Evolutionary conservation across 2,113 vertebrate species (phyloP).

Genomic region (Pterocles gutturalis): DNA sequence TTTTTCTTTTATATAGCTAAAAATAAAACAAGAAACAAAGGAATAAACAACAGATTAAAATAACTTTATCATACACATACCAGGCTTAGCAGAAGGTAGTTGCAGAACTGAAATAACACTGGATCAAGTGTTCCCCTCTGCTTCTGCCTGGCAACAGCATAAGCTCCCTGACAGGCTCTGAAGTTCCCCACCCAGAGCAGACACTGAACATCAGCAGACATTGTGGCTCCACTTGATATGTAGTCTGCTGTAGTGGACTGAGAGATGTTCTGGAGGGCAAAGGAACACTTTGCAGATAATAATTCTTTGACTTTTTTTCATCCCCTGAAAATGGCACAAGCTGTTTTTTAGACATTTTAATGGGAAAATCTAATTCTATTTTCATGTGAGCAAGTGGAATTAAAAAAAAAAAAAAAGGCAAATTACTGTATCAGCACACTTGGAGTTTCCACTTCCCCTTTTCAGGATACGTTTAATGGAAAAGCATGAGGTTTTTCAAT

Average conservation of each 20-base stretch:
- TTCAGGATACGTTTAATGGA: not conserved
- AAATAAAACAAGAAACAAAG: slow-evolving; percentile 35
- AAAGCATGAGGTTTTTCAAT: not conserved
- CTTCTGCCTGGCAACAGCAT: not conserved
- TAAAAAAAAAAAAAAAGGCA: not conserved
- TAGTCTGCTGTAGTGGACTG: not conserved
- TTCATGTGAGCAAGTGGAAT: not conserved
- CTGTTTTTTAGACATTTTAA: not conserved
- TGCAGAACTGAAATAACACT: not conserved
- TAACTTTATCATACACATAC: not conserved
- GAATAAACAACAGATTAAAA: not conserved
- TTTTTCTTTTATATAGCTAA: not conserved
- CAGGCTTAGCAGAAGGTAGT: not conserved
- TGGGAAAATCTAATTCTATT: not conserved
- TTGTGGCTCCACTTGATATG: not conserved
- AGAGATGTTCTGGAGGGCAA: not conserved
- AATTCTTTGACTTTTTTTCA: not conserved
- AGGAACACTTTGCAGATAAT: not conserved
- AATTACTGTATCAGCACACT: not conserved
- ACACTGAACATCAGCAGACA: not conserved
- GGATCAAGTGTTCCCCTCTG: not conserved
- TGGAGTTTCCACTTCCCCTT: not conserved
- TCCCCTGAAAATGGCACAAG: not conserved
- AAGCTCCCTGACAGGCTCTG: not conserved
- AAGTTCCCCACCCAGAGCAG: not conserved